These are phyloP conservation scores for Netelia fuscicornis DNA, from an alignment of 2,888 invertebrate genomes.

Conservation along the genomic window DNA sequence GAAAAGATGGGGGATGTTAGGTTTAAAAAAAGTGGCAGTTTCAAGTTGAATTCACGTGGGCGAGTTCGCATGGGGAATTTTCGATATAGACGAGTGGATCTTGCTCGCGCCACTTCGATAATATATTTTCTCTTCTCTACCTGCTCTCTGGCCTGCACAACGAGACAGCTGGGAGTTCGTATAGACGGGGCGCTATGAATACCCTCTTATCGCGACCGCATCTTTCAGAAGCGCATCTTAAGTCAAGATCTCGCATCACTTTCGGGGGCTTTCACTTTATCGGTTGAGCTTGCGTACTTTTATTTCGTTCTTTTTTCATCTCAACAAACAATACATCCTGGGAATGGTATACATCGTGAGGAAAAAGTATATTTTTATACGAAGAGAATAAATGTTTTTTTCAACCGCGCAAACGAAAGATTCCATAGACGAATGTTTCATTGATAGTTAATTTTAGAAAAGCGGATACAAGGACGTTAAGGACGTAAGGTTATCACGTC, in stretches of 20 bases:
- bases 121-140: constrained; percentile 11
- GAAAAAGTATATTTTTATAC: no score
- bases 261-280: constrained; percentile 33
- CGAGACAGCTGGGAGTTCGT: not conserved
- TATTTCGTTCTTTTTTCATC: constrained; percentile 20
- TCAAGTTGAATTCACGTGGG: not conserved
- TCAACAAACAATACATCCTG: not conserved
- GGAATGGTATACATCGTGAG: not conserved
- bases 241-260: constrained; percentile 40
- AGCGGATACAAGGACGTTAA: no score
- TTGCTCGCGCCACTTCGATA: constrained; percentile 22
- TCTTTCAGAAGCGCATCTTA: constrained; percentile 51
- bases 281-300: constrained; percentile 13
- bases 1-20: not conserved
- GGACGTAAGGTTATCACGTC: no score
- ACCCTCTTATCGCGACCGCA: constrained; percentile 68
- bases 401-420: no score
- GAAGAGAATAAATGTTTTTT: no score
- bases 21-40: not conserved
- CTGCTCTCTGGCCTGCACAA: constrained; percentile 11
- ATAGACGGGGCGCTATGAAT: constrained; percentile 50
- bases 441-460: no score
- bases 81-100: not conserved
- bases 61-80: not conserved
- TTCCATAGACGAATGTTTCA: no score